Evolutionary conservation across 2,888 invertebrate genomes (phyloP).

Genomic region (Rhopalosiphum nymphaeae): DNA sequence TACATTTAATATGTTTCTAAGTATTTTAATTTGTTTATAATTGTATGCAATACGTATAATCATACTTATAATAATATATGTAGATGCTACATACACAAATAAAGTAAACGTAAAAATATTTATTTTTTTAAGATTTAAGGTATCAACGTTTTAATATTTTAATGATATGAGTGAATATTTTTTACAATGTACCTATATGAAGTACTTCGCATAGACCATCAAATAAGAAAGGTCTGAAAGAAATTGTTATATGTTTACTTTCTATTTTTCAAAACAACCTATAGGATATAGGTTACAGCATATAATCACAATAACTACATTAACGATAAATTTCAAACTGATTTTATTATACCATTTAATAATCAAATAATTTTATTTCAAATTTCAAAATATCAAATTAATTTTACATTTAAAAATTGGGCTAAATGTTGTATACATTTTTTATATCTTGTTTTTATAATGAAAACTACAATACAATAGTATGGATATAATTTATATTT

Average conservation of each 20-base stretch:
- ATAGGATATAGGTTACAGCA: neutral
- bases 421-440: neutral
- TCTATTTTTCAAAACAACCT: neutral
- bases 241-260: conserved; percentile 19
- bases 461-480: neutral
- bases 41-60: neutral
- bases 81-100: neutral
- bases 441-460: neutral
- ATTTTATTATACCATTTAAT: neutral
- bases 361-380: neutral
- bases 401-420: neutral
- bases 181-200: neutral
- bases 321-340: neutral
- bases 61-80: neutral
- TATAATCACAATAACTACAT: neutral
- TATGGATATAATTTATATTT: neutral
- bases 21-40: neutral
- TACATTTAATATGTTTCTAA: neutral
- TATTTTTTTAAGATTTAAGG: neutral
- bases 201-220: neutral
- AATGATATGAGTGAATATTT: neutral
- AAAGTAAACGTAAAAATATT: neutral
- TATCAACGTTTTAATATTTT: neutral
- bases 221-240: neutral
- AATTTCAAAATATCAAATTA: neutral